Conservation (phyloP, 1,140 invertebrate genomes). For the Pogonomyrmex californicus region DNA sequence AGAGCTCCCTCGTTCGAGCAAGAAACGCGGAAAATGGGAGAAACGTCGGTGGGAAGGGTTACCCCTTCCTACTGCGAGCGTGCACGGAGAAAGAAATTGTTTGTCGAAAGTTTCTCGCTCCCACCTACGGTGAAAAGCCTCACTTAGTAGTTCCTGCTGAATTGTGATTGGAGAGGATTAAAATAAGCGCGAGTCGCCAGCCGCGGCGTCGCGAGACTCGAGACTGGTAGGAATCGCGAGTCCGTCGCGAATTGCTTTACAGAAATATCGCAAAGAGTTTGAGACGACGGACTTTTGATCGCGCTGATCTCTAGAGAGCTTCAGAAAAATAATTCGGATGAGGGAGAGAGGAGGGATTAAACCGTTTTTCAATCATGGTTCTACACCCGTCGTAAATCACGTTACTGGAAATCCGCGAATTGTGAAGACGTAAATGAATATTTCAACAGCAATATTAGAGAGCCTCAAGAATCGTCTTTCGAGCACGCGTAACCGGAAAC, state of each 20-base stretch:
- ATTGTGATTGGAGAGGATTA: slow-evolving; percentile 55
- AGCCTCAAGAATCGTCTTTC: background rate
- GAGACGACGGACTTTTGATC: background rate
- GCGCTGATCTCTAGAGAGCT: background rate
- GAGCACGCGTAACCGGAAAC: background rate
- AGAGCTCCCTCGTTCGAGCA: slow-evolving; percentile 42
- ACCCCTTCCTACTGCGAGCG: background rate
- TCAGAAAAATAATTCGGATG: background rate
- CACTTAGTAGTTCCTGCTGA: slow-evolving; percentile 51
- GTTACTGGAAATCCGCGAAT: background rate
- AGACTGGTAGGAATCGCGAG: background rate
- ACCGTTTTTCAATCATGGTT: background rate
- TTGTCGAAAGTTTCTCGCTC: slow-evolving; percentile 60
- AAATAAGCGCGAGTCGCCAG: slow-evolving; percentile 37
- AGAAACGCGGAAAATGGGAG: slow-evolving; percentile 5
- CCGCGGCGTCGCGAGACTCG: background rate
- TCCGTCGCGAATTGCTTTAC: background rate
- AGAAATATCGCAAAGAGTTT: background rate
- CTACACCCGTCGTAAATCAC: background rate
- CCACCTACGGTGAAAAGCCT: slow-evolving; percentile 45
- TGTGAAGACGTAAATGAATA: background rate
- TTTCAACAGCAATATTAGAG: background rate
- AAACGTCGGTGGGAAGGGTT: slow-evolving; percentile 31
- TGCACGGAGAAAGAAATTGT: slow-evolving; percentile 49
- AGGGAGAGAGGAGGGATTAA: background rate